phyloP scores from a whole-genome alignment of 64 coral and sea anemone genomes.

The Pachyseris speciosa region DNA sequence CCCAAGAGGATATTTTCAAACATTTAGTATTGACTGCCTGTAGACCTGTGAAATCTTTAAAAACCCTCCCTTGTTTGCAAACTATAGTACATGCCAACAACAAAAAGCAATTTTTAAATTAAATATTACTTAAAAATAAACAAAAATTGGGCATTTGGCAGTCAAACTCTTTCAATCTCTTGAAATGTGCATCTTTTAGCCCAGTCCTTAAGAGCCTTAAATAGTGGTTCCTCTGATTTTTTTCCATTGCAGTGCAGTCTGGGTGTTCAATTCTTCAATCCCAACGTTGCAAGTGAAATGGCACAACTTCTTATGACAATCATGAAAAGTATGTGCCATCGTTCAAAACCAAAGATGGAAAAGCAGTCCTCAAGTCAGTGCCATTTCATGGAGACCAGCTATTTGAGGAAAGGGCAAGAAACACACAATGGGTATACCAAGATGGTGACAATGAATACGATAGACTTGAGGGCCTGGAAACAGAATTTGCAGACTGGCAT shows the following conservation, averaged over 20 bases:
- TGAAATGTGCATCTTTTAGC: background rate
- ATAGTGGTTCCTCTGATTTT: background rate
- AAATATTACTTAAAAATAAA: too few relatives aligned
- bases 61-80: too few relatives aligned
- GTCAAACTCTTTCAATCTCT: background rate
- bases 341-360: background rate
- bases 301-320: slow-evolving; percentile 37
- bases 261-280: slow-evolving; percentile 19
- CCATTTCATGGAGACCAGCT: slow-evolving; percentile 29
- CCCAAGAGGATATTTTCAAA: too few relatives aligned
- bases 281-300: slow-evolving; percentile 56
- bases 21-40: too few relatives aligned
- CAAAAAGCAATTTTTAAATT: background rate
- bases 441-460: slow-evolving; percentile 12
- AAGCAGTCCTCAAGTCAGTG: background rate
- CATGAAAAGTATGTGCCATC: slow-evolving; percentile 49
- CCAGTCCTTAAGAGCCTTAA: too few relatives aligned
- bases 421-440: slow-evolving; percentile 15
- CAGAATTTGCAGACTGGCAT: slow-evolving; percentile 59
- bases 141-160: too few relatives aligned
- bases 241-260: slow-evolving; percentile 22
- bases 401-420: slow-evolving; percentile 38
- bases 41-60: too few relatives aligned
- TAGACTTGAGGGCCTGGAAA: background rate
- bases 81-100: too few relatives aligned